These are phyloP conservation scores for Artemia sinica DNA, from an alignment of 2,888 invertebrate genomes.

Conservation along the genomic window DNA sequence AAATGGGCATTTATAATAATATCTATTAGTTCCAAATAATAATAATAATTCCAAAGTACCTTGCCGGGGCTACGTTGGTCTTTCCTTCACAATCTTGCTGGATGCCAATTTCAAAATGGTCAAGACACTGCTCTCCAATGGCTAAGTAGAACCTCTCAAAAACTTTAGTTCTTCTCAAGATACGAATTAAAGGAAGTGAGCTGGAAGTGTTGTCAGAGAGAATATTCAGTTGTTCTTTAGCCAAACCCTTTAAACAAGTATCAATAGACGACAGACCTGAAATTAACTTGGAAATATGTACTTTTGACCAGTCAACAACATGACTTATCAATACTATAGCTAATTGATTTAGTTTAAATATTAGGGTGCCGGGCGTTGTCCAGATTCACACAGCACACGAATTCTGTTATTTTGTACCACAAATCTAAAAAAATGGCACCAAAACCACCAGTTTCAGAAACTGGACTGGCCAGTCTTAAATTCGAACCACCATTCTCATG, in stretches of 20 bases:
- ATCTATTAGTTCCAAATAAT: no score
- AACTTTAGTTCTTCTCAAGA: constrained; percentile 1
- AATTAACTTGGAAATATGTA: background rate
- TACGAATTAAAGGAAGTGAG: background rate
- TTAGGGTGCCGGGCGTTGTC: no score
- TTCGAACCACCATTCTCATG: no score
- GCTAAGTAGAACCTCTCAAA: constrained; percentile 11
- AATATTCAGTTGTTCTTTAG: background rate
- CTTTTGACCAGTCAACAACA: background rate
- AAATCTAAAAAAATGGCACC: no score
- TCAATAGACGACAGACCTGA: background rate
- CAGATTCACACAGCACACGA: no score
- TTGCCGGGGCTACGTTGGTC: background rate
- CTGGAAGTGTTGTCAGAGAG: background rate
- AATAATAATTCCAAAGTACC: no score
- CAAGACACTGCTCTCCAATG: background rate
- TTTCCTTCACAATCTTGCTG: background rate
- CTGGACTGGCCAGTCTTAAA: no score
- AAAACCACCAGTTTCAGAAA: no score
- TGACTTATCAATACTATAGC: background rate
- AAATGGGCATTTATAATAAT: no score
- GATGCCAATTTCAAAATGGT: background rate
- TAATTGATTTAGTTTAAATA: no score
- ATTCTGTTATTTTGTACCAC: no score
- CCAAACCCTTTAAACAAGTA: background rate